Conservation (phyloP, 2,113 vertebrate species). For the Lophotis ruficrista region DNA sequence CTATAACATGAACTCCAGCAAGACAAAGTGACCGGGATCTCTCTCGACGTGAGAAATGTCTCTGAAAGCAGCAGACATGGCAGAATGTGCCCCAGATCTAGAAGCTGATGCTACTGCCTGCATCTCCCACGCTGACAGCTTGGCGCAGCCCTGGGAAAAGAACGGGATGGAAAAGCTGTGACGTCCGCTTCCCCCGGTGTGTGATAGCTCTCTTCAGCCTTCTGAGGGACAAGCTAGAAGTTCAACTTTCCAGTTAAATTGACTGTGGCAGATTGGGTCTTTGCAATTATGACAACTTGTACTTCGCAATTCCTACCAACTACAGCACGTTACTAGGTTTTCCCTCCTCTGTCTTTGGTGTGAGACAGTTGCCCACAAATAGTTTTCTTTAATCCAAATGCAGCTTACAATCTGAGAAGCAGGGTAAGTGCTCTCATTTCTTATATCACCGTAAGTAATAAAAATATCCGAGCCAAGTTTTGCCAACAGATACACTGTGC, state of each 20-base stretch:
- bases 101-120: background rate
- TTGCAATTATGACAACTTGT: background rate
- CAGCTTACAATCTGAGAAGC: background rate
- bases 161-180: background rate
- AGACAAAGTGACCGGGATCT: background rate
- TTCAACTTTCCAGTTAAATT: background rate
- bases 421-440: background rate
- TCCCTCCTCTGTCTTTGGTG: background rate
- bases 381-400: background rate
- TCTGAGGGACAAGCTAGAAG: background rate
- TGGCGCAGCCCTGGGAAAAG: background rate
- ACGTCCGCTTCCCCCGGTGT: background rate
- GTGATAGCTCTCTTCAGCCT: background rate
- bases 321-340: background rate
- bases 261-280: background rate
- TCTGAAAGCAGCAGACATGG: background rate
- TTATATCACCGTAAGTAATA: background rate
- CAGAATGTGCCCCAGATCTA: background rate
- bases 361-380: background rate
- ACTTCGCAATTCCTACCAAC: background rate
- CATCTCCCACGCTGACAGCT: background rate
- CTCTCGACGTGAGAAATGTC: background rate
- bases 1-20: background rate
- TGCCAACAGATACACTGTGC: background rate
- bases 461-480: slow-evolving; percentile 2